Percentiles rank a stretch among this genome's conserved stretches.
phyloP scores from a whole-genome alignment of 2,888 invertebrate species.

The Pardosa pseudoannulata region DNA sequence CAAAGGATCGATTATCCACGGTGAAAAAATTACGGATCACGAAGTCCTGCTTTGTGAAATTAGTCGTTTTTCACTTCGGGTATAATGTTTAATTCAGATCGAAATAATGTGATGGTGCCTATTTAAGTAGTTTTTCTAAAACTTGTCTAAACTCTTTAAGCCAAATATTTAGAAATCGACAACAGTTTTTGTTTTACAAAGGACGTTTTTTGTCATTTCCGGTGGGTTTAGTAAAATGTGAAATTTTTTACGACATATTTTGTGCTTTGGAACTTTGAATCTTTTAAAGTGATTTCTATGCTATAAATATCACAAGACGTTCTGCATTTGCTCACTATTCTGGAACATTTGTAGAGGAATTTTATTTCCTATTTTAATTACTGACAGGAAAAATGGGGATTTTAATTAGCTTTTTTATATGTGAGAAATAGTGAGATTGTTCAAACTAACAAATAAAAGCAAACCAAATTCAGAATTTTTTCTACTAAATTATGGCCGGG shows the following conservation, averaged over 20 bases:
- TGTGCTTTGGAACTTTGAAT: not conserved
- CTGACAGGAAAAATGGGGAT: not conserved
- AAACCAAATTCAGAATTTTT: too few relatives aligned
- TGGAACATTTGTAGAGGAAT: not conserved
- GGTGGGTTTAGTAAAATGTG: not conserved
- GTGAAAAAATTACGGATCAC: not conserved
- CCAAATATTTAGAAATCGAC: conserved; percentile 13
- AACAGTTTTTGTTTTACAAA: not conserved
- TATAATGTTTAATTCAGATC: conserved; percentile 1
- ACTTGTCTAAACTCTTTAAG: conserved; percentile 14
- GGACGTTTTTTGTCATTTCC: not conserved
- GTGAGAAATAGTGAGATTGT: not conserved
- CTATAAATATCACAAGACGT: not conserved
- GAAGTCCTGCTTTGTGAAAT: not conserved
- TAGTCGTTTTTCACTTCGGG: not conserved
- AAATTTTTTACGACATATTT: not conserved
- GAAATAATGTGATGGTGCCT: conserved; percentile 62
- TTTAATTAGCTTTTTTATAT: not conserved
- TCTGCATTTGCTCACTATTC: conserved; percentile 10
- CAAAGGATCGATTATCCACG: not conserved
- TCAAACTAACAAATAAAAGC: too few relatives aligned
- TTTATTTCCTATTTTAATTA: not conserved
- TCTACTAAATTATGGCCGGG: too few relatives aligned
- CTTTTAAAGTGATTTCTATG: not conserved
- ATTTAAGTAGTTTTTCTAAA: conserved; percentile 37